These are phyloP conservation scores for Rhinoptilus africanus DNA, from an alignment of 2,113 vertebrate genomes.

Conservation along the genomic window DNA sequence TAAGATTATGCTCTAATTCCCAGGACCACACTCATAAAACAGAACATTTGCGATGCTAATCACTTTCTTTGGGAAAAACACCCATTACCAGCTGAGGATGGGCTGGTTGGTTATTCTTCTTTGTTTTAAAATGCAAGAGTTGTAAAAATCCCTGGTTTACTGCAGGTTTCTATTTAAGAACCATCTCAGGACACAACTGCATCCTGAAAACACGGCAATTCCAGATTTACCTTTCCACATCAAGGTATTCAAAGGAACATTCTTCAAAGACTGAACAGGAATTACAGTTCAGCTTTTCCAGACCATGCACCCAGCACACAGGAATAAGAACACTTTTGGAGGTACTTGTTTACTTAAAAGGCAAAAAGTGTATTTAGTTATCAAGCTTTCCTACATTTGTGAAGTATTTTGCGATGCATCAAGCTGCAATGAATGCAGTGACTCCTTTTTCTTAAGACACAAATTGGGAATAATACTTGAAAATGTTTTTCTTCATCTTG, in stretches of 20 bases:
- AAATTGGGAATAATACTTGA: background rate
- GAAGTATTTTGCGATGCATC: background rate
- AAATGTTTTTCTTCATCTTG: background rate
- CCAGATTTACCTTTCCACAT: background rate
- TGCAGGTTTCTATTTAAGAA: background rate
- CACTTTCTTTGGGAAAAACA: background rate
- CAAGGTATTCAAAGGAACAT: background rate
- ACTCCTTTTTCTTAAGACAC: background rate
- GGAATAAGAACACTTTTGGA: background rate
- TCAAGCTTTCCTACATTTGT: background rate
- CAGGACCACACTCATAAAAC: background rate
- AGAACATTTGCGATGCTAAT: background rate
- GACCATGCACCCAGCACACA: background rate
- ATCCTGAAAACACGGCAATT: background rate
- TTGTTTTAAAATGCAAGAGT: background rate
- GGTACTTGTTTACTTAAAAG: background rate
- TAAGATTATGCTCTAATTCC: conserved; percentile 13
- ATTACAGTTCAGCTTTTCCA: background rate
- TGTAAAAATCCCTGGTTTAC: background rate
- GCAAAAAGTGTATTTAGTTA: background rate
- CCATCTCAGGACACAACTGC: background rate
- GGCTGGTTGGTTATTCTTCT: background rate
- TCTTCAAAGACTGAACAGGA: background rate
- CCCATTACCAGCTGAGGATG: background rate
- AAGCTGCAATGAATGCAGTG: background rate